Evolutionary conservation across 2,888 invertebrate species (phyloP), one percentile per base, ranked within the genome.

Genomic region (Stenoptilia bipunctidactyla): DNA sequence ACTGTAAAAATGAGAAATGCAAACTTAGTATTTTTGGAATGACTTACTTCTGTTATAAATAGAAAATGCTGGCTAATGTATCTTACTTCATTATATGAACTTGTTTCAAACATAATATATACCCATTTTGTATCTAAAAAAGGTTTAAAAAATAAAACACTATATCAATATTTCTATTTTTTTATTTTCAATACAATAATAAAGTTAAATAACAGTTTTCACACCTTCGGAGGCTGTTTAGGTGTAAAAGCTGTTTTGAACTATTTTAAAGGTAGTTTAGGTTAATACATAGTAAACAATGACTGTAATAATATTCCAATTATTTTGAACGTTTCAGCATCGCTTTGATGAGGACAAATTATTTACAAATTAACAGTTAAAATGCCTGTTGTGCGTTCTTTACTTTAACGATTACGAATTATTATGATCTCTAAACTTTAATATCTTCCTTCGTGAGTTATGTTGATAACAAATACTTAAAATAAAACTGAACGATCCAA

Each of bases 191-290:
- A 61, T 76, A 77, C 69, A 74, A 66, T 77, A 68, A 73, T 76
- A 74, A 74, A 74, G 72, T 53, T 58, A 61, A 20, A 66, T 64
- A 79, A 83, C 80, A 82, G 79, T 66, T 77, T 73, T 56, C 56
- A 71, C 79, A 75, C 77, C 48, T 52, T 53, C 49, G 49, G 50
- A 53, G 44, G 70, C 77, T 74, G 73, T 43, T 51, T 61, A 72
- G 76, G 71, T 76, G 76, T 71, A 61, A 74, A 80, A 79, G 61
- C 76, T 73, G 80, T 75, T 71, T 58, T 13, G 13, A 37, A 6
- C 37, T 13, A 37, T 27, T 25, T 37, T 15, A 30, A 20, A n/a
- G 30, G 30, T 30, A 30, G n/a, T n/a, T 30, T 30, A 30, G 8
- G 3, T 30, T 15, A 33, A 39, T 39, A 48, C 43, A 34, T 34